These are phyloP conservation scores for Hylaeus anthracinus DNA, from an alignment of 1,140 invertebrate genomes.

Conservation along the genomic window DNA sequence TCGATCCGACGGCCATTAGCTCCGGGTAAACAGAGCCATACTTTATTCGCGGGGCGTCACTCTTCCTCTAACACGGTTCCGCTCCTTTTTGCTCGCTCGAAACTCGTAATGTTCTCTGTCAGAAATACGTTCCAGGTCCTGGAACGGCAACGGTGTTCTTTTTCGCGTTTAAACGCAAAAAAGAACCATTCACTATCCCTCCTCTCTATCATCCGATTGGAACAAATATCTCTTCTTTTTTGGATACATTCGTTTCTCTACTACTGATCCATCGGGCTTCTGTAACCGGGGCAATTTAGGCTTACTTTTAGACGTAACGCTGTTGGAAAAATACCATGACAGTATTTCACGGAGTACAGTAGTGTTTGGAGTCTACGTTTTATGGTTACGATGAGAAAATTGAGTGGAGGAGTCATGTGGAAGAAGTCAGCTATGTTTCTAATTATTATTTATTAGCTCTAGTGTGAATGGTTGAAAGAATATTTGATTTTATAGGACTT, in stretches of 20 bases:
- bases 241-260: conserved; percentile 2
- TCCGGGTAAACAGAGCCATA: conserved; percentile 80
- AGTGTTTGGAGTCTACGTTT: no score
- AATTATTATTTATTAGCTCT: no score
- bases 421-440: no score
- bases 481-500: not conserved
- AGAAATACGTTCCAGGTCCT: conserved; percentile 42
- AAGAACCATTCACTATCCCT: not conserved
- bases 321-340: not conserved
- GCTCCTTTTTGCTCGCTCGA: conserved; percentile 71
- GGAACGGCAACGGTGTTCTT: conserved; percentile 27
- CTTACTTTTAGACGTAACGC: not conserved
- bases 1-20: conserved; percentile 79
- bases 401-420: no score
- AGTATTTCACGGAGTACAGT: no score
- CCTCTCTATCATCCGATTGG: conserved; percentile 11
- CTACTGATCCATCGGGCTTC: no score
- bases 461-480: no score
- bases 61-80: conserved; percentile 75
- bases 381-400: no score
- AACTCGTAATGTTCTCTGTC: conserved; percentile 59
- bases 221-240: conserved; percentile 15
- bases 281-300: no score
- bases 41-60: conserved; percentile 78
- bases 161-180: conserved; percentile 38